phyloP scores from a whole-genome alignment of 2,113 vertebrate genomes.

The Etia nguti region DNA sequence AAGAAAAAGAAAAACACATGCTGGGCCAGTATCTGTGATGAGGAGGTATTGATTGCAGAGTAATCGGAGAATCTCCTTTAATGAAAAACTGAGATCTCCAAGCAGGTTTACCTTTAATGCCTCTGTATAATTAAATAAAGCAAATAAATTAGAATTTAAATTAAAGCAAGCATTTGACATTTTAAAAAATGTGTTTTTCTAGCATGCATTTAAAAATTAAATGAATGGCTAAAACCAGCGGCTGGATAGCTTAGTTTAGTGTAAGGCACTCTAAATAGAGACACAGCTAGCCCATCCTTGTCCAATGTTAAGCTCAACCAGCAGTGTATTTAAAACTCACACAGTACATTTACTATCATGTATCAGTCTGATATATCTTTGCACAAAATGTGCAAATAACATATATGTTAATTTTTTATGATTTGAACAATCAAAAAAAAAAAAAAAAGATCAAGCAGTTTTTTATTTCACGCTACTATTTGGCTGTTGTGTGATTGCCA shows the following conservation, averaged over 20 bases:
- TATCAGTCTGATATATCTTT: background rate
- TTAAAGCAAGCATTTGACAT: background rate
- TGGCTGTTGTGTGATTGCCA: background rate
- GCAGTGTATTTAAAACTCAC: background rate
- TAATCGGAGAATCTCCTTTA: background rate
- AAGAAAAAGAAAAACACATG: background rate
- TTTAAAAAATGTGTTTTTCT: background rate
- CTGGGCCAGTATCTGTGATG: background rate
- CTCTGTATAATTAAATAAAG: background rate
- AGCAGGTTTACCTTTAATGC: background rate
- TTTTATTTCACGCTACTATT: background rate
- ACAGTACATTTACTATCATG: background rate
- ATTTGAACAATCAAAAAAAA: background rate
- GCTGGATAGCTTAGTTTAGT: background rate
- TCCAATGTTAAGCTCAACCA: background rate
- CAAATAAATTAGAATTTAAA: background rate
- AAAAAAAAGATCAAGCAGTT: background rate
- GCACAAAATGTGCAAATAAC: background rate
- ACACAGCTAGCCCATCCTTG: background rate
- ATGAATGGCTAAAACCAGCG: too few relatives aligned
- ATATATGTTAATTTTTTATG: background rate
- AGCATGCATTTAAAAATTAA: background rate
- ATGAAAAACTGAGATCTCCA: background rate
- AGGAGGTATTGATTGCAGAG: background rate
- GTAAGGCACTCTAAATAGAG: background rate